These are phyloP conservation scores for Scaptomyza tumidula DNA, from an alignment of 2,888 invertebrate species.

Conservation along the genomic window DNA sequence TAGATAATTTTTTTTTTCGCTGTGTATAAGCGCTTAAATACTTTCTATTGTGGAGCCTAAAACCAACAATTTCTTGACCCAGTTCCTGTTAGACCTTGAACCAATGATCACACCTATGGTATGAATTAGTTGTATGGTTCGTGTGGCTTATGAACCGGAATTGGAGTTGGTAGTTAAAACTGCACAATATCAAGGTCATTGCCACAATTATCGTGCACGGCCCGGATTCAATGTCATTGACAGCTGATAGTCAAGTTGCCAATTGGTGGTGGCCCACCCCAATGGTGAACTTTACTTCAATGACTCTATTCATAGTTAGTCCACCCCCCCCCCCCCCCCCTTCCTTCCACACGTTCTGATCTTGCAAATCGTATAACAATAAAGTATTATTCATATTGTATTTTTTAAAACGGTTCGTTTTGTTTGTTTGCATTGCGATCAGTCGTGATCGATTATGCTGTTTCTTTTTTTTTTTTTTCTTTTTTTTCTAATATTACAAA, in stretches of 20 bases:
- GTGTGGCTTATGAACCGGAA: slow-evolving; percentile 44
- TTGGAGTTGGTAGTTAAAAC: slow-evolving; percentile 33
- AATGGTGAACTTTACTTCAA: slow-evolving; percentile 17
- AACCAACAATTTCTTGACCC: slow-evolving; percentile 23
- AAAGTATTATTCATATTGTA: slow-evolving; percentile 48
- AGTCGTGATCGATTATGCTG: slow-evolving; percentile 72
- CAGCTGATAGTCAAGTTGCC: slow-evolving; percentile 7
- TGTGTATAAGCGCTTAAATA: background rate
- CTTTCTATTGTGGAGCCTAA: background rate
- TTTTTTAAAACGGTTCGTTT: slow-evolving; percentile 41
- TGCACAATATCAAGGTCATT: slow-evolving; percentile 54
- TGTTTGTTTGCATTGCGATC: slow-evolving; percentile 62
- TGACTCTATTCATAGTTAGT: slow-evolving; percentile 7
- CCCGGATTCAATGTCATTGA: slow-evolving; percentile 20
- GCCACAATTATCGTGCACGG: slow-evolving; percentile 37
- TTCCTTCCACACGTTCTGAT: background rate
- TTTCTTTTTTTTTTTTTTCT: slow-evolving; percentile 8
- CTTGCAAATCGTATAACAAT: slow-evolving; percentile 41
- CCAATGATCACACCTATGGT: slow-evolving; percentile 3
- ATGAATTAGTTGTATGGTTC: slow-evolving; percentile 9
- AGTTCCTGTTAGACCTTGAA: slow-evolving; percentile 50
- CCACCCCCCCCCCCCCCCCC: background rate
- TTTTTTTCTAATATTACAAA: background rate
- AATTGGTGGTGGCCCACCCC: slow-evolving; percentile 28
- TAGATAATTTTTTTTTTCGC: too few species aligned